phyloP scores from a whole-genome alignment of 2,888 invertebrate species.

The Argyresthia albistria region DNA sequence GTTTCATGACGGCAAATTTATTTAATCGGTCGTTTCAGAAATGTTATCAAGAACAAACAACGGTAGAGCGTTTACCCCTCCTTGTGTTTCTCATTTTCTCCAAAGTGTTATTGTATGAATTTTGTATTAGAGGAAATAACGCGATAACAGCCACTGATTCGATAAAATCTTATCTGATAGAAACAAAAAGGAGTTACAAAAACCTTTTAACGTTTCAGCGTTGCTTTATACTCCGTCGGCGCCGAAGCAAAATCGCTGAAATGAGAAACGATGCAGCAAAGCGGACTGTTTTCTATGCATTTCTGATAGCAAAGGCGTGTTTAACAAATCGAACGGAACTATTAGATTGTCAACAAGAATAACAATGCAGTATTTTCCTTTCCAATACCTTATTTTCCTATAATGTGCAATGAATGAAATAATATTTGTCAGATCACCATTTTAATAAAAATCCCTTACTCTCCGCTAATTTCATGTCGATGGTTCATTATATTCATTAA shows the following conservation, averaged over 20 bases:
- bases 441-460: too few relatives aligned
- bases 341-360: constrained; percentile 1
- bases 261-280: constrained; percentile 11
- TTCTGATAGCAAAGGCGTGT: constrained; percentile 8
- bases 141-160: constrained; percentile 16
- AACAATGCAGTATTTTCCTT: not conserved
- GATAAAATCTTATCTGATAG: constrained; percentile 20
- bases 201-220: constrained; percentile 25
- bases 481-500: too few relatives aligned
- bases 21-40: not conserved
- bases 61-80: not conserved
- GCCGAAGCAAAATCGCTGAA: constrained; percentile 11
- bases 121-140: constrained; percentile 18
- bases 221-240: constrained; percentile 19
- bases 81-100: not conserved
- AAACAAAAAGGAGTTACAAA: constrained; percentile 18
- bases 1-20: too few relatives aligned
- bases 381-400: too few relatives aligned
- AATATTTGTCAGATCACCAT: too few relatives aligned
- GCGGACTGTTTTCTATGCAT: constrained; percentile 2
- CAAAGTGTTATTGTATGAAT: constrained; percentile 12
- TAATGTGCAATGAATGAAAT: too few relatives aligned
- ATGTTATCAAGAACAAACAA: not conserved
- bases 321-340: constrained; percentile 10
- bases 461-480: too few relatives aligned